These are phyloP conservation scores for Pteruthius melanotis DNA, from an alignment of 2,113 vertebrate genomes.

Conservation along the genomic window DNA sequence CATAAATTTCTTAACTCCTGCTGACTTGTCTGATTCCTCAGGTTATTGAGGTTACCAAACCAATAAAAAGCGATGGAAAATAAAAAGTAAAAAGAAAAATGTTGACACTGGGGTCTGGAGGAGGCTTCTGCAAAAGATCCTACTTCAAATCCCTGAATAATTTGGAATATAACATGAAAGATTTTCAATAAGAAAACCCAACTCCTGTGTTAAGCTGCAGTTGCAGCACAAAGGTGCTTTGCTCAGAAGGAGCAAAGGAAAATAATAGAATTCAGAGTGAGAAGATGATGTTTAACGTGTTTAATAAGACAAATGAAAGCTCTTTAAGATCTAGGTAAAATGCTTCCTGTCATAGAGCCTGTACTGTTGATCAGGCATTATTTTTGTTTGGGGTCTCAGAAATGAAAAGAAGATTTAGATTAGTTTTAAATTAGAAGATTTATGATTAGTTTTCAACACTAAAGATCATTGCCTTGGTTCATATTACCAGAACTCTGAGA, in stretches of 20 bases:
- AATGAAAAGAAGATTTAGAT: background rate
- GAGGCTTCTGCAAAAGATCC: background rate
- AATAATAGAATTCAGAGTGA: background rate
- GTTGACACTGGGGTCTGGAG: background rate
- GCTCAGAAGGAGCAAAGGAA: background rate
- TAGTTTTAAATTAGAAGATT: too few species aligned
- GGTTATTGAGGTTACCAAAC: background rate
- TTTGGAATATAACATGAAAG: background rate
- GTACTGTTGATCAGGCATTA: background rate
- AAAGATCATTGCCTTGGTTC: background rate
- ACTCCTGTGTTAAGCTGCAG: background rate
- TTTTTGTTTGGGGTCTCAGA: background rate
- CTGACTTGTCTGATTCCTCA: background rate
- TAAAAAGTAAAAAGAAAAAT: background rate
- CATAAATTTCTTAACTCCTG: slow-evolving; percentile 3
- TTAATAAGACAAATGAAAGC: background rate
- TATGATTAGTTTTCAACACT: background rate
- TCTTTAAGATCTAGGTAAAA: background rate
- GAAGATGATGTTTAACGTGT: background rate
- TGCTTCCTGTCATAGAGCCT: background rate
- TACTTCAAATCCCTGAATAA: background rate
- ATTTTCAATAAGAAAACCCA: background rate
- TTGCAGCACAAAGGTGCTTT: background rate
- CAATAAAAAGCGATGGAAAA: background rate
- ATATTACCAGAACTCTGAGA: background rate